phyloP scores from a whole-genome alignment of 2,797 vertebrate species.

The Scolopax rusticola region DNA sequence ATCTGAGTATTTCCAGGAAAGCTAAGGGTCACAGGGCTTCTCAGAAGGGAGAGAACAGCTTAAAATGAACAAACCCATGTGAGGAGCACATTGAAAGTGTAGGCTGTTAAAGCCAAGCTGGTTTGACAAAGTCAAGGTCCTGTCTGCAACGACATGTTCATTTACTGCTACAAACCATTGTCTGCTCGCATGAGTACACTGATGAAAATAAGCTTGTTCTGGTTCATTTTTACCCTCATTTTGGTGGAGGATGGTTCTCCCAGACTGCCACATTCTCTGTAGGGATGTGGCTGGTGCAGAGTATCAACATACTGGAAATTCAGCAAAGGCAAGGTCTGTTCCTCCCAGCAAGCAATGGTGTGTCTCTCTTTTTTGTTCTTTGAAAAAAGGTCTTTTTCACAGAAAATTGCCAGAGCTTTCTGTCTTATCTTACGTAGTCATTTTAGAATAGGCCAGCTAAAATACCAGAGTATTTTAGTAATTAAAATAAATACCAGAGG shows the following conservation, averaged over 20 bases:
- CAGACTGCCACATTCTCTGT: background rate
- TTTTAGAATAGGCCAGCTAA: background rate
- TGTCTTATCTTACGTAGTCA: background rate
- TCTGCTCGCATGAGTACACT: background rate
- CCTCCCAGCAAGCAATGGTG: background rate
- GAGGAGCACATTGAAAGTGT: background rate
- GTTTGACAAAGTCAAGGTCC: background rate
- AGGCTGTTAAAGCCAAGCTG: background rate
- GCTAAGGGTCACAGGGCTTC: background rate
- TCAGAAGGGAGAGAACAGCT: background rate
- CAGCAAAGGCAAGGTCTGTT: background rate
- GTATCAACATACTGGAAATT: background rate
- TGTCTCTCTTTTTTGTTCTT: background rate
- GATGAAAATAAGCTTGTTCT: background rate
- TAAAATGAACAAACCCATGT: background rate
- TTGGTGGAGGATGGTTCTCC: background rate
- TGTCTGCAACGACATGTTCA: rapidly evolving
- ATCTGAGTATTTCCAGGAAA: background rate
- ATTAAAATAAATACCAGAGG: background rate
- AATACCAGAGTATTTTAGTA: background rate
- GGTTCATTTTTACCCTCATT: background rate
- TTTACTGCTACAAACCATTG: background rate
- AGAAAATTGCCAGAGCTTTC: background rate
- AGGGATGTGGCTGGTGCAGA: background rate
- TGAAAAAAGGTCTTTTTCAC: background rate